Percentiles rank a stretch among this genome's conserved stretches.
These are phyloP conservation scores for Dryoscopus gambensis DNA, from an alignment of 2,113 vertebrate genomes.

Conservation along the genomic window DNA sequence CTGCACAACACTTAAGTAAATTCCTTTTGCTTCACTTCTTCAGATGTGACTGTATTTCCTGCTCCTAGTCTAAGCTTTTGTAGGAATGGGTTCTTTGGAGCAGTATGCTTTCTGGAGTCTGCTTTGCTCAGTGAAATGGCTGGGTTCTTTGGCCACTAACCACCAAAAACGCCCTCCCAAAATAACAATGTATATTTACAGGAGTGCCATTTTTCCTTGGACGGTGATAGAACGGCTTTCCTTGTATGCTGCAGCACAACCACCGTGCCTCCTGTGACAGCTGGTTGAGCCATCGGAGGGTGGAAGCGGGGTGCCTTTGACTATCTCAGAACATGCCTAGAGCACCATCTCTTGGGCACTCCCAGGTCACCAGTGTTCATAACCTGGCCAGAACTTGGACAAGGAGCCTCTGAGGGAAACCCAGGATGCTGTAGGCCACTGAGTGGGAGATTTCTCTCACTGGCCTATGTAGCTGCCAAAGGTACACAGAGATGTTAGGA, in stretches of 20 bases:
- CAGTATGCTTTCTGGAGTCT: not conserved
- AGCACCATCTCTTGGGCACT: not conserved
- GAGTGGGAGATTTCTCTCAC: not conserved
- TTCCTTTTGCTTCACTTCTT: not conserved
- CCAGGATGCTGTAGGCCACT: not conserved
- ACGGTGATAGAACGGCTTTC: not conserved
- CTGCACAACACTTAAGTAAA: not conserved
- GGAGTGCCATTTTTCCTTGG: not conserved
- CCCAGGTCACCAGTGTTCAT: not conserved
- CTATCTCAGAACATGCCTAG: not conserved
- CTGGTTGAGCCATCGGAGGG: not conserved
- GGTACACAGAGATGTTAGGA: not conserved
- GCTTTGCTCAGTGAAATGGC: not conserved
- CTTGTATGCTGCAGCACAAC: not conserved
- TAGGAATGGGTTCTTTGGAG: not conserved
- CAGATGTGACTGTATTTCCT: not conserved
- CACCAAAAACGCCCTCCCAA: too few species aligned
- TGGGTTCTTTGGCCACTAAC: not conserved
- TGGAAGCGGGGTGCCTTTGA: not conserved
- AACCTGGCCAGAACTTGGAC: not conserved
- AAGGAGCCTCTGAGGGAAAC: not conserved
- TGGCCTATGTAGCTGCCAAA: not conserved
- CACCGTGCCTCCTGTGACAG: not conserved
- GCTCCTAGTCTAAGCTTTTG: not conserved
- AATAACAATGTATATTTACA: not conserved